Conservation (phyloP, 2,797 vertebrate genomes). For the Rhynchonycteris naso region DNA sequence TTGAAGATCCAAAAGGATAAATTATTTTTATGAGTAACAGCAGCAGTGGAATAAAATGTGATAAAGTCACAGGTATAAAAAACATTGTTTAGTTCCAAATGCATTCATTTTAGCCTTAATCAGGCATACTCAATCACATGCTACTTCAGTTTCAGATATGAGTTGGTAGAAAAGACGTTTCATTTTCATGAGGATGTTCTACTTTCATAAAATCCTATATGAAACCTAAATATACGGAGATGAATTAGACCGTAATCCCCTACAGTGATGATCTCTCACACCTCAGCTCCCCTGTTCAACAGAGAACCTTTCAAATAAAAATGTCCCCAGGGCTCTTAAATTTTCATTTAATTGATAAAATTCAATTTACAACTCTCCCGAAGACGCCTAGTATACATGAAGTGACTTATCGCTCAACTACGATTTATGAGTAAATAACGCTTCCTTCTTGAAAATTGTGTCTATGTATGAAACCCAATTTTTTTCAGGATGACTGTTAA, state of each 20-base stretch:
- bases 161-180: constrained; percentile 12
- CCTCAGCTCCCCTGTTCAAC: background rate
- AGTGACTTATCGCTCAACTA: background rate
- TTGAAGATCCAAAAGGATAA: background rate
- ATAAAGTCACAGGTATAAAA: background rate
- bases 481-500: background rate
- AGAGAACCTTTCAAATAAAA: background rate
- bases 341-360: background rate
- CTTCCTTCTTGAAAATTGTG: background rate
- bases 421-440: background rate
- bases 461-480: background rate
- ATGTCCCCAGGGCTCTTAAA: background rate
- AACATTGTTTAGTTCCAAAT: background rate
- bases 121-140: background rate
- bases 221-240: background rate
- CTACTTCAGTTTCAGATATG: background rate
- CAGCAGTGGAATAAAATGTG: background rate
- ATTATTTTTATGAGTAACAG: background rate
- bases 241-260: background rate
- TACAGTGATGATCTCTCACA: background rate
- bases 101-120: background rate
- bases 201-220: background rate
- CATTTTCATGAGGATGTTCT: background rate
- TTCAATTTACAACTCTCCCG: background rate
- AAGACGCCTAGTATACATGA: background rate